These are phyloP conservation scores for Pandion haliaetus DNA, from an alignment of 2,113 vertebrate genomes.

Conservation along the genomic window DNA sequence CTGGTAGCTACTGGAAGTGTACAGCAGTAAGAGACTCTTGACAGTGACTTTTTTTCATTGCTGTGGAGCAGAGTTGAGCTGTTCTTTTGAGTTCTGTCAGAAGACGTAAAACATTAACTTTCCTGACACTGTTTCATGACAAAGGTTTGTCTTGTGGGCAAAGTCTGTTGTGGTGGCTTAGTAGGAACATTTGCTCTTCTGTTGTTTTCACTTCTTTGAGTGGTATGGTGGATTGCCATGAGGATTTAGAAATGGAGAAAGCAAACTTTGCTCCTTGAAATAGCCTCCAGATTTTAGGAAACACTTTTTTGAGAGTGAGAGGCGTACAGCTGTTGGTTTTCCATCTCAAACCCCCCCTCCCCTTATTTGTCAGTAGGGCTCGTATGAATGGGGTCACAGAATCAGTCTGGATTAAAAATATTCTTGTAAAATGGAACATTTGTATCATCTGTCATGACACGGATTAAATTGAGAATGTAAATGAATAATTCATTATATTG, in stretches of 20 bases:
- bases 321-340: background rate
- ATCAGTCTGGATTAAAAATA: background rate
- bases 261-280: background rate
- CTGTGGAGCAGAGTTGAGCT: background rate
- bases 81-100: background rate
- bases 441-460: background rate
- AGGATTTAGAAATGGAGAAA: background rate
- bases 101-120: conserved; percentile 47
- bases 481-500: background rate
- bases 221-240: background rate
- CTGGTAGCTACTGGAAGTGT: background rate
- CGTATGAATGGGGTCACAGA: background rate
- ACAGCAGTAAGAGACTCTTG: background rate
- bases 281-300: background rate
- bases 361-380: background rate
- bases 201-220: background rate
- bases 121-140: background rate
- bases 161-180: background rate
- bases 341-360: background rate
- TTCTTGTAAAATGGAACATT: background rate
- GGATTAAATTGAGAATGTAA: background rate
- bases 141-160: background rate
- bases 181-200: background rate
- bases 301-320: background rate
- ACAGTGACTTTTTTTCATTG: background rate